A percentile compares a stretch with the other conserved stretches of the same genome.
phyloP scores from a whole-genome alignment of 1,140 invertebrate genomes.

The Drosophila sp. region DNA sequence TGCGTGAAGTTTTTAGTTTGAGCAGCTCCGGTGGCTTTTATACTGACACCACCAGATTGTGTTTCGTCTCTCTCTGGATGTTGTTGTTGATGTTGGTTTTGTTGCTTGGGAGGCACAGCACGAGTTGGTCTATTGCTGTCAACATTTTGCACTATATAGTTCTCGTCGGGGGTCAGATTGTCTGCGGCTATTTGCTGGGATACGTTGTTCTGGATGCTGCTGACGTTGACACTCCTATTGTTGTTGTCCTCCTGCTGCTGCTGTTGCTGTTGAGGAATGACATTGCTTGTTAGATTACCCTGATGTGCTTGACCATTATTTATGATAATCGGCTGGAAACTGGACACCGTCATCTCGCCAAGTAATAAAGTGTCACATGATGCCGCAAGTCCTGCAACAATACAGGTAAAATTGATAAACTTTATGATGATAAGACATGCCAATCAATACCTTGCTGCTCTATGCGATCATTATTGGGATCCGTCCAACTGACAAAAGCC shows the following conservation, averaged over 20 bases:
- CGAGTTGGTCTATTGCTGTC: constrained; percentile 8
- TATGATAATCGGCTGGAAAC: constrained; percentile 68
- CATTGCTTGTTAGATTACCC: constrained; percentile 61
- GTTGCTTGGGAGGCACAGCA: constrained; percentile 40
- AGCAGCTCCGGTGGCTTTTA: constrained; percentile 20
- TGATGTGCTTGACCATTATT: constrained; percentile 64
- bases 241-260: constrained; percentile 11
- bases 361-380: constrained; percentile 83
- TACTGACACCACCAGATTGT: constrained; percentile 9
- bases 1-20: constrained; percentile 24
- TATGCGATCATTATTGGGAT: constrained; percentile 88
- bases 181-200: constrained; percentile 11
- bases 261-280: constrained; percentile 17
- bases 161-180: constrained; percentile 15
- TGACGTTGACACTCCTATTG: constrained; percentile 17
- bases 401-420: neutral
- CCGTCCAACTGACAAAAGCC: constrained; percentile 89
- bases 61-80: neutral
- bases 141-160: constrained; percentile 1
- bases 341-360: constrained; percentile 75
- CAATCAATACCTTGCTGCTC: constrained; percentile 87
- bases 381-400: constrained; percentile 83
- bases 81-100: neutral
- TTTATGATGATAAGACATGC: neutral
- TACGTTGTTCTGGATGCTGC: constrained; percentile 12